Base-by-base conservation (phyloP, 2,888 invertebrate species). In the Leptopilina drosophilae region DNA sequence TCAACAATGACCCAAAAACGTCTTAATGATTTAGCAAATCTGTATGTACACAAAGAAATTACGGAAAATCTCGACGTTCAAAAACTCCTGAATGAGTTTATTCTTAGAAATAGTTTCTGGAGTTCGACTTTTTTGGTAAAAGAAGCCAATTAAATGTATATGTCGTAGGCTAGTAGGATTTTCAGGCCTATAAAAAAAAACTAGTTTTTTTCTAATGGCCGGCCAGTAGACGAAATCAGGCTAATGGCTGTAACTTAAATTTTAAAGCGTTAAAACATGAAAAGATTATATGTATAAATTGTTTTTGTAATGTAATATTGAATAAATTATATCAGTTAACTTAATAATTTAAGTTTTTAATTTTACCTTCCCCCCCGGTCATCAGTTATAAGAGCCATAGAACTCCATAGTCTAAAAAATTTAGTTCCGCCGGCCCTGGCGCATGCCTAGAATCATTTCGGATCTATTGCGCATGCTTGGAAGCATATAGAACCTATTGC, bases 41-140 rank as follows among this genome's bases (percentile, higher is more conserved):
- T 65, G 65, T 65, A 65, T 65, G 40, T 65, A 65, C 65, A 65
- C 40, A 65, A 65, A 65, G 15, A 65, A 40, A 65, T 65, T 65
- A 33, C n/a, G 40, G 20, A 65, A 65, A 65, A 12, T 33, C 65
- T 65, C 12, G 65, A 65, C 40, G 40, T 65, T 65, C 26, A 65
- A 65, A 65, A 65, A 65, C 65, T 65, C 14, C 14, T n/a, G 65
- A 40, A 65, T 65, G 65, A 65, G 65, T 65, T 65, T 65, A 65
- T 65, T 65, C 65, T 65, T 40, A 65, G 65, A 40, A 65, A 65
- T 40, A 65, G 40, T 33, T 65, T 65, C 15, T 11, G 15, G 15
- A 33, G 40, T 65, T 65, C 65, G 26, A 33, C 65, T 15, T 65
- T 65, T 65, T 5, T 5, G 15, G 15, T 65, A 12, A 65, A 40